These are phyloP conservation scores for Druceiella hillmani DNA, from an alignment of 2,888 invertebrate species.

Conservation along the genomic window DNA sequence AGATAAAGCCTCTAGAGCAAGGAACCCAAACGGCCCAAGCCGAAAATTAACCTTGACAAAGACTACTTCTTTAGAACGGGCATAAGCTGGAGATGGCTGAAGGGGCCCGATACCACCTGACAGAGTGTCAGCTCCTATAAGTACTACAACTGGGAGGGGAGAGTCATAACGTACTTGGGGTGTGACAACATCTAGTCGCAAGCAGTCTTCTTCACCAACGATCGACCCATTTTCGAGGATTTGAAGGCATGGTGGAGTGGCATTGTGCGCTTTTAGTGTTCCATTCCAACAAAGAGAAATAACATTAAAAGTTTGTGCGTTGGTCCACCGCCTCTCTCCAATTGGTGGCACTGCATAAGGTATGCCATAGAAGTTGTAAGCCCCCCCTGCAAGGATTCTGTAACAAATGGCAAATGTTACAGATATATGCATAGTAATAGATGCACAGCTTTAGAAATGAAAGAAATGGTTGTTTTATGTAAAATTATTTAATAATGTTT, in stretches of 20 bases:
- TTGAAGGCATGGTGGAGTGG: conserved; percentile 65
- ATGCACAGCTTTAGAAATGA: too few relatives aligned
- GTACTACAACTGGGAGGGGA: conserved; percentile 76
- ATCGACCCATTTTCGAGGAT: conserved; percentile 60
- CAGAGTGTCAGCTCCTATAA: conserved; percentile 75
- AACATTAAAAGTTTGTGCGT: conserved; percentile 60
- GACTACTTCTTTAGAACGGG: conserved; percentile 72
- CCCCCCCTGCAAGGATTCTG: conserved; percentile 69
- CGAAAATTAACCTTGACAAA: conserved; percentile 86
- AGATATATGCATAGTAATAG: too few relatives aligned
- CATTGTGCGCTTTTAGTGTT: conserved; percentile 62
- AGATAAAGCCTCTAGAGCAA: conserved; percentile 67
- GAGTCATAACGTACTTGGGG: conserved; percentile 74
- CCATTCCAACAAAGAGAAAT: conserved; percentile 77
- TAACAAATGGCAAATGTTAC: conserved; percentile 28
- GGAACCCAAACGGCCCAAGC: conserved; percentile 72
- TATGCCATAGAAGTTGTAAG: conserved; percentile 75
- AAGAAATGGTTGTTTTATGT: too few relatives aligned
- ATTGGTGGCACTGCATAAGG: conserved; percentile 75
- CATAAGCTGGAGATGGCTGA: conserved; percentile 71
- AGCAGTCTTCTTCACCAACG: conserved; percentile 74
- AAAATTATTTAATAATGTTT: too few relatives aligned
- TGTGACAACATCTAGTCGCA: conserved; percentile 77
- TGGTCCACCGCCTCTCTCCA: conserved; percentile 62
- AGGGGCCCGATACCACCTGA: conserved; percentile 70